Percentiles rank a stretch among this genome's conserved stretches.
These are phyloP conservation scores for Amphipyra tragopoginis DNA, from an alignment of 2,888 invertebrate genomes.

Conservation along the genomic window DNA sequence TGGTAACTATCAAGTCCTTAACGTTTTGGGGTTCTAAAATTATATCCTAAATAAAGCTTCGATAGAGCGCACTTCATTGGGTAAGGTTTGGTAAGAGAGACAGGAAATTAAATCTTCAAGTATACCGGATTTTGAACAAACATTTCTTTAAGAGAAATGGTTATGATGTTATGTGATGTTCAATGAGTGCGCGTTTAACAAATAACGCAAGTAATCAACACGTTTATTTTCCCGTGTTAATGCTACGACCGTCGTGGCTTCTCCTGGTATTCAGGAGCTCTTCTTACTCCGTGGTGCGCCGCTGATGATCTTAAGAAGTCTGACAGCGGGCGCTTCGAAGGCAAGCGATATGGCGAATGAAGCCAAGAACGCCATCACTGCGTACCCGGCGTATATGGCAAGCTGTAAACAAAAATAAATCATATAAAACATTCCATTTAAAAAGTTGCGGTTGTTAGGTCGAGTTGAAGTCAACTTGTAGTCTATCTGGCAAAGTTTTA, in stretches of 20 bases:
- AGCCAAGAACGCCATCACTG: constrained; percentile 93
- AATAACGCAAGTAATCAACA: constrained; percentile 33
- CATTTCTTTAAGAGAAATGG: constrained; percentile 10
- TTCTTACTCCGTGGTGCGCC: constrained; percentile 76
- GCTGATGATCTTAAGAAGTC: constrained; percentile 92
- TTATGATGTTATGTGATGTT: constrained; percentile 1
- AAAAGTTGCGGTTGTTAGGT: too few species aligned
- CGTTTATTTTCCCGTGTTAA: constrained; percentile 13
- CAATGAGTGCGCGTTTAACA: constrained; percentile 45
- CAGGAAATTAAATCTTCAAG: constrained; percentile 19
- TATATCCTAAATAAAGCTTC: constrained; percentile 58
- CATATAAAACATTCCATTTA: constrained; percentile 2
- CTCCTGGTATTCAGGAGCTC: constrained; percentile 63
- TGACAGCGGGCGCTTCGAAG: constrained; percentile 95
- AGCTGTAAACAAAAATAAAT: constrained; percentile 70
- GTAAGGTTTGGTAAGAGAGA: constrained; percentile 2
- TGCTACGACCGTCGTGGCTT: constrained; percentile 14
- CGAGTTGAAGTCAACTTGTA: too few species aligned
- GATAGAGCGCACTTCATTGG: constrained; percentile 39
- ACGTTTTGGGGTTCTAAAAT: constrained; percentile 25
- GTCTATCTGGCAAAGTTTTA: too few species aligned
- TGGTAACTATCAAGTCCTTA: constrained; percentile 45
- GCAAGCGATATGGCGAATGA: constrained; percentile 94
- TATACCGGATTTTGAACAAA: not conserved
- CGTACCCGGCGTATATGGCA: constrained; percentile 93